Conservation (phyloP, 1,140 invertebrate genomes). For the Halictus rubicundus region DNA sequence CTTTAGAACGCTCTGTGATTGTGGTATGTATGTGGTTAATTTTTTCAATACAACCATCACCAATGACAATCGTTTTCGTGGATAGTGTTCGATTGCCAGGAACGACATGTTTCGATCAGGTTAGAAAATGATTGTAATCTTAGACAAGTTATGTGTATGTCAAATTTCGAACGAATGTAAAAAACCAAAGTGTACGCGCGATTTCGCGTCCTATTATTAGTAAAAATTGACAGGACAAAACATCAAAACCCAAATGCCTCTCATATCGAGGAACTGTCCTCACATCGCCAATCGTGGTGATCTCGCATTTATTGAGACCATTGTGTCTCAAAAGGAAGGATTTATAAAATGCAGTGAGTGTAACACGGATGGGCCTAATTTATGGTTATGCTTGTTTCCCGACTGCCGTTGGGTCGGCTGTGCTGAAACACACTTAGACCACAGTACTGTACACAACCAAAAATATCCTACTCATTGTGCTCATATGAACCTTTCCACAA, state of each 20-base stretch:
- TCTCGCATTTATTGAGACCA: conserved; percentile 69
- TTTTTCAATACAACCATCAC: conserved; percentile 47
- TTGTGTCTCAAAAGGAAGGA: conserved; percentile 69
- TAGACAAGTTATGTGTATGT: conserved; percentile 35
- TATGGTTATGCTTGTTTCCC: conserved; percentile 91
- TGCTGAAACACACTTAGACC: conserved; percentile 88
- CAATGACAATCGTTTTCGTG: conserved; percentile 73
- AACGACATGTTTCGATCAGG: conserved; percentile 58
- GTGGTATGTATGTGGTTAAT: neutral
- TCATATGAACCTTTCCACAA: conserved; percentile 91
- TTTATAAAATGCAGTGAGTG: conserved; percentile 76
- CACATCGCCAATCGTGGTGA: conserved; percentile 72
- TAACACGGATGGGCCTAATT: conserved; percentile 83
- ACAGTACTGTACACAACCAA: conserved; percentile 89
- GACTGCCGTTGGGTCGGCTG: conserved; percentile 91
- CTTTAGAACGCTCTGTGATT: too few relatives aligned
- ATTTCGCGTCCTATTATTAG: conserved; percentile 18
- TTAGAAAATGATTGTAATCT: conserved; percentile 62
- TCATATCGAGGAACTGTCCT: conserved; percentile 73
- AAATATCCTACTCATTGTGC: conserved; percentile 87
- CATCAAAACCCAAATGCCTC: conserved; percentile 68
- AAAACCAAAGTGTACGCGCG: neutral
- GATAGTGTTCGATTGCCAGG: conserved; percentile 49
- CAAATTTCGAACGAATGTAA: conserved; percentile 44
- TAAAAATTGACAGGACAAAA: conserved; percentile 22